A percentile compares a stretch with the other conserved stretches of the same genome.
These are phyloP conservation scores for Amazona finschi DNA, from an alignment of 2,797 vertebrate species.

Conservation along the genomic window DNA sequence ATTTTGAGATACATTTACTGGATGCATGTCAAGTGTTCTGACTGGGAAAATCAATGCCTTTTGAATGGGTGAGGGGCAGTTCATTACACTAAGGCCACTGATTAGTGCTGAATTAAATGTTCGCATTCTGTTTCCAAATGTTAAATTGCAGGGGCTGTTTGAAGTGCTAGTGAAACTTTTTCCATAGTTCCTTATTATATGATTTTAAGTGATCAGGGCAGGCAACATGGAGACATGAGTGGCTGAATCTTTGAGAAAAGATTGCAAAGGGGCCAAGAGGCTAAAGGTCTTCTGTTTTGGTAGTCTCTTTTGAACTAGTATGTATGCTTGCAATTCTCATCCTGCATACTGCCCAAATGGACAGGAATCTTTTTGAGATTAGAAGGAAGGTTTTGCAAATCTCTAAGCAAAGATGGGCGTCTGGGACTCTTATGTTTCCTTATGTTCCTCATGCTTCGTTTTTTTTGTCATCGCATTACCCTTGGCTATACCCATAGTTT, in stretches of 20 bases:
- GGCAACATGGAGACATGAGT: background rate
- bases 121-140: background rate
- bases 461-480: background rate
- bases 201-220: background rate
- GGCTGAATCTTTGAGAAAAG: background rate
- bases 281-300: background rate
- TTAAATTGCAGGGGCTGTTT: background rate
- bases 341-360: background rate
- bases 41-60: slow-evolving; percentile 2
- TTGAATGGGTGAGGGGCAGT: background rate
- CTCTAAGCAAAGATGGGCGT: background rate
- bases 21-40: background rate
- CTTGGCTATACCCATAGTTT: background rate
- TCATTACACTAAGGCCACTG: background rate
- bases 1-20: slow-evolving; percentile 23
- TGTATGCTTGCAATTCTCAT: background rate
- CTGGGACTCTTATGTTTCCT: background rate
- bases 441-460: background rate
- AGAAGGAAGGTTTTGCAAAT: background rate
- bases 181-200: background rate
- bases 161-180: background rate
- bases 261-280: background rate
- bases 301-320: background rate
- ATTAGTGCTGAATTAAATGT: background rate
- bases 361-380: background rate